These are phyloP conservation scores for Danio choprae DNA, from an alignment of 2,797 vertebrate genomes.

Conservation along the genomic window DNA sequence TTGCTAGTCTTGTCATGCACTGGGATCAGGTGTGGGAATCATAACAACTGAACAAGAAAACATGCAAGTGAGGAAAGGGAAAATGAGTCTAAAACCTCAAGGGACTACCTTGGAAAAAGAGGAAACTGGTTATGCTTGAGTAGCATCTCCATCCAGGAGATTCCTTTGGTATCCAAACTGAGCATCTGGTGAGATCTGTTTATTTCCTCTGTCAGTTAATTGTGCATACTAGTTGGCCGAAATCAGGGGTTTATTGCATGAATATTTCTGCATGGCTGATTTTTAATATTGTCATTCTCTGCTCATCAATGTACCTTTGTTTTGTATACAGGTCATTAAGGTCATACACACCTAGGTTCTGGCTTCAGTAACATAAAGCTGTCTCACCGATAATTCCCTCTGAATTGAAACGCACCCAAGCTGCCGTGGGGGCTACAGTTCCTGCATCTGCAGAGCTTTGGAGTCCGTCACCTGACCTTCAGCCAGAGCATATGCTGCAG, in stretches of 20 bases:
- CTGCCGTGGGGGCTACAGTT: conserved; percentile 50
- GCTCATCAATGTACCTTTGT: conserved; percentile 33
- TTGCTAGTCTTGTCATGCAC: conserved; percentile 57
- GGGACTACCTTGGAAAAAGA: conserved; percentile 46
- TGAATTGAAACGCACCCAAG: conserved; percentile 64
- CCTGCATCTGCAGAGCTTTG: conserved; percentile 65
- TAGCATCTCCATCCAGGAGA: conserved; percentile 33
- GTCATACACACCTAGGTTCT: conserved; percentile 51
- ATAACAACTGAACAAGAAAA: conserved; percentile 50
- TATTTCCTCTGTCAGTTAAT: conserved; percentile 33
- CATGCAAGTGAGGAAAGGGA: conserved; percentile 49
- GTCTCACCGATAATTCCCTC: conserved; percentile 51
- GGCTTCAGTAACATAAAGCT: conserved; percentile 41
- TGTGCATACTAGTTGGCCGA: conserved; percentile 15
- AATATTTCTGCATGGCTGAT: not conserved
- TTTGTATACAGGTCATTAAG: conserved; percentile 40
- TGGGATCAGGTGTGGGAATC: conserved; percentile 55
- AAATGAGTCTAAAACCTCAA: conserved; percentile 50
- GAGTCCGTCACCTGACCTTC: conserved; percentile 79
- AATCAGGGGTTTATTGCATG: not conserved
- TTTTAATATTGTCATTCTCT: not conserved
- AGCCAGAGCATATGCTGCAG: conserved; percentile 79
- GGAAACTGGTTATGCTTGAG: conserved; percentile 38
- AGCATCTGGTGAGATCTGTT: conserved; percentile 44
- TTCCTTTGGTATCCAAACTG: conserved; percentile 13